Percentiles rank a stretch among this genome's conserved stretches.
Conservation (phyloP, 1,140 invertebrate genomes). For the Dreissena rostriformis region DNA sequence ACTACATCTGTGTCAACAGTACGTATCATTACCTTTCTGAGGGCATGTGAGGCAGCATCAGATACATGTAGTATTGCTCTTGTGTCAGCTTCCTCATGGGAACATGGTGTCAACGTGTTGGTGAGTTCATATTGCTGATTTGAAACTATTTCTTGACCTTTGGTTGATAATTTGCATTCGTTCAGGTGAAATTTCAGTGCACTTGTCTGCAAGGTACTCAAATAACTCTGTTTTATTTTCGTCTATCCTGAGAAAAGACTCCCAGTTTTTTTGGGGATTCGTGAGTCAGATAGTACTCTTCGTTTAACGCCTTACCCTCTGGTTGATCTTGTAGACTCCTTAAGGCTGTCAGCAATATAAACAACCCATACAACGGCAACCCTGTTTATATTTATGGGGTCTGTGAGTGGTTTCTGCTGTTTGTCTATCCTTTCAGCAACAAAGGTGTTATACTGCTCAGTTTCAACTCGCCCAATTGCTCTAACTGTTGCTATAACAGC, state of each 20-base stretch:
- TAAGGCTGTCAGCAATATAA: slow-evolving; percentile 33
- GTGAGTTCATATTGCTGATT: not conserved
- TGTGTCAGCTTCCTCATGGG: slow-evolving; percentile 39
- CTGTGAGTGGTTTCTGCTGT: not conserved
- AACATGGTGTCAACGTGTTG: not conserved
- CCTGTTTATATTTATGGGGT: not conserved
- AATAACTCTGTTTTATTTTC: slow-evolving; percentile 55
- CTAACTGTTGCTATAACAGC: not conserved
- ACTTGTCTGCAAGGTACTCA: not conserved
- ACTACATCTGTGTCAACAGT: slow-evolving; percentile 55
- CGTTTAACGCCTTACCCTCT: not conserved
- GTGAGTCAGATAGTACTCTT: slow-evolving; percentile 6
- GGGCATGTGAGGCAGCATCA: not conserved
- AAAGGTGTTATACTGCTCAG: not conserved
- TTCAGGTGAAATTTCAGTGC: not conserved
- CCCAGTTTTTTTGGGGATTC: slow-evolving; percentile 42
- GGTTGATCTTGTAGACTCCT: slow-evolving; percentile 2
- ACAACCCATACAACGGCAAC: slow-evolving; percentile 50
- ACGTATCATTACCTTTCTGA: not conserved
- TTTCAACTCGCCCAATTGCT: not conserved
- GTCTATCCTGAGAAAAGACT: slow-evolving; percentile 12
- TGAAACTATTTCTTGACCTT: not conserved
- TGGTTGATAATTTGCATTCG: not conserved
- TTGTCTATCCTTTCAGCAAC: not conserved
- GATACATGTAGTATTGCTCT: not conserved